Percentiles rank a stretch among this genome's conserved stretches.
phyloP scores from a whole-genome alignment of 2,888 invertebrate genomes.

The Ophion ventricosus region DNA sequence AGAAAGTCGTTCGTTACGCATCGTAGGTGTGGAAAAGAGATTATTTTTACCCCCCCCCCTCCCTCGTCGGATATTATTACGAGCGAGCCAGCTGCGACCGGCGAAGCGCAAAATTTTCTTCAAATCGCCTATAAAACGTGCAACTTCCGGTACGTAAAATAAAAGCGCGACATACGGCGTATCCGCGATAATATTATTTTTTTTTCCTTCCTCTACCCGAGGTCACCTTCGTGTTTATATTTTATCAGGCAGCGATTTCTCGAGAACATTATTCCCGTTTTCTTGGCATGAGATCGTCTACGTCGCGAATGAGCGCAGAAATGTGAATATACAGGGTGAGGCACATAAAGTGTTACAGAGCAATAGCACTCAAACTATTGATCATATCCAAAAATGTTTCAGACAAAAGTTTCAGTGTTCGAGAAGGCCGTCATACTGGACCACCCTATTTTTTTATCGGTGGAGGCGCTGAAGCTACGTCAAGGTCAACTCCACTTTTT shows the following conservation, averaged over 20 bases:
- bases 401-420: too few relatives aligned
- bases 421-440: too few relatives aligned
- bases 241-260: background rate
- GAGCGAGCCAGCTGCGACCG: background rate
- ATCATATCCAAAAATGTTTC: too few relatives aligned
- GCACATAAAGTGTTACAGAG: too few relatives aligned
- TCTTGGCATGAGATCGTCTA: too few relatives aligned
- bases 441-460: too few relatives aligned
- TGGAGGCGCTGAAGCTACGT: too few relatives aligned
- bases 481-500: too few relatives aligned
- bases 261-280: background rate
- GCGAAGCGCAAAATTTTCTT: background rate
- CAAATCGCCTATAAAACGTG: background rate
- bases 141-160: constrained; percentile 12
- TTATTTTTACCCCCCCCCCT: background rate
- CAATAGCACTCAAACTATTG: too few relatives aligned
- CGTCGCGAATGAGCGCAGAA: too few relatives aligned
- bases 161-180: background rate
- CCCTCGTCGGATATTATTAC: background rate
- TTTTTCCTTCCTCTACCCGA: background rate
- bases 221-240: constrained; percentile 1
- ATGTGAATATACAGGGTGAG: too few relatives aligned
- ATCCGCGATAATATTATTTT: background rate
- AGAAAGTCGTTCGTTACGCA: background rate
- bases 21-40: background rate